Conservation (phyloP, 2,888 invertebrate species). For the Hemicrepidius hirtus region DNA sequence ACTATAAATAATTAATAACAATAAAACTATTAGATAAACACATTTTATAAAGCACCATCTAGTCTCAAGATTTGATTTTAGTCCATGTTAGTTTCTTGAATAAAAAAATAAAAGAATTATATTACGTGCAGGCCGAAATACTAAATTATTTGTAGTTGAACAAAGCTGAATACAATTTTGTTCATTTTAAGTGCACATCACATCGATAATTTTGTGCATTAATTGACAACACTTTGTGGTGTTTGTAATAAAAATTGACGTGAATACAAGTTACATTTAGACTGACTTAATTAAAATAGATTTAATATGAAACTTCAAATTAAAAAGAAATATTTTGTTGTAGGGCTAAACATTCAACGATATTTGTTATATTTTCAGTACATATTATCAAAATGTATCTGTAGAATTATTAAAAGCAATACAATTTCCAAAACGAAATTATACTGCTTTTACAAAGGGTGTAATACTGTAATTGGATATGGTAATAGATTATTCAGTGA, state of each 20-base stretch:
- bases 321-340: too few relatives aligned
- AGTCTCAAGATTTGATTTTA: neutral
- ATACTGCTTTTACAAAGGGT: slow-evolving; percentile 25
- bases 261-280: too few relatives aligned
- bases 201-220: too few relatives aligned
- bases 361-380: neutral
- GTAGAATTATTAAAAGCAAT: slow-evolving; percentile 8
- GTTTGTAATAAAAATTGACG: too few relatives aligned
- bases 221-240: too few relatives aligned
- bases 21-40: neutral
- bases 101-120: neutral
- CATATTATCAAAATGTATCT: slow-evolving; percentile 1
- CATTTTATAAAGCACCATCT: slow-evolving; percentile 7
- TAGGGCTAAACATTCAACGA: neutral
- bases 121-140: too few relatives aligned
- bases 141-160: too few relatives aligned
- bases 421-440: slow-evolving; percentile 13
- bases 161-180: too few relatives aligned
- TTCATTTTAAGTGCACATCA: too few relatives aligned
- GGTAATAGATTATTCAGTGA: neutral
- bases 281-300: too few relatives aligned
- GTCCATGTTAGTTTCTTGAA: neutral
- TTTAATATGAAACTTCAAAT: too few relatives aligned
- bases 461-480: slow-evolving; percentile 7
- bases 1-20: too few relatives aligned